Conservation (phyloP, 2,113 vertebrate genomes). For the Phyllopteryx taeniolatus region DNA sequence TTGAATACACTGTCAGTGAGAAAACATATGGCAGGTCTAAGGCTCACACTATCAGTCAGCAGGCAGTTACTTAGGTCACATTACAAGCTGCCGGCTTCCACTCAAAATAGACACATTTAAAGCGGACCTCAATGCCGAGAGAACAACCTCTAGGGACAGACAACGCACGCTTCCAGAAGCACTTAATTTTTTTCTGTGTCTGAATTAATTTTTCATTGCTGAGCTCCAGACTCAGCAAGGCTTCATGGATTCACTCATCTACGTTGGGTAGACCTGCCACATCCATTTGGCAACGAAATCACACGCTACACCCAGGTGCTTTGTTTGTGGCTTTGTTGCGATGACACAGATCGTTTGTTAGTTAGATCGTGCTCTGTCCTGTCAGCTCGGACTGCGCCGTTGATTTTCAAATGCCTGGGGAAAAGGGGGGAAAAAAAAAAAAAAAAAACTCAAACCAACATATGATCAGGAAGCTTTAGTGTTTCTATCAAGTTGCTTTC, state of each 20-base stretch:
- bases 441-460: slow-evolving; percentile 47
- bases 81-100: slow-evolving; percentile 75
- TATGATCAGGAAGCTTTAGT: slow-evolving; percentile 37
- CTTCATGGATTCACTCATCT: slow-evolving; percentile 78
- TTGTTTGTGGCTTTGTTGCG: slow-evolving; percentile 46
- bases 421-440: slow-evolving; percentile 16
- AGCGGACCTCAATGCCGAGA: slow-evolving; percentile 76
- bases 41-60: slow-evolving; percentile 52
- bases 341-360: slow-evolving; percentile 52
- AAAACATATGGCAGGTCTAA: slow-evolving; percentile 53
- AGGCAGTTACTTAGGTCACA: slow-evolving; percentile 78
- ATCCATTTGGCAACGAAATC: slow-evolving; percentile 66
- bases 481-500: slow-evolving; percentile 18
- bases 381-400: slow-evolving; percentile 47
- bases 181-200: slow-evolving; percentile 79
- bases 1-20: slow-evolving; percentile 23
- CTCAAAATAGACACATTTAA: slow-evolving; percentile 79
- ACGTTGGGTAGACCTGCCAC: slow-evolving; percentile 62
- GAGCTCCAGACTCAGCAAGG: slow-evolving; percentile 69
- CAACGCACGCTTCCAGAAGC: slow-evolving; percentile 78
- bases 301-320: slow-evolving; percentile 73
- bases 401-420: slow-evolving; percentile 53
- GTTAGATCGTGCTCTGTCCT: slow-evolving; percentile 57
- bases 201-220: slow-evolving; percentile 87
- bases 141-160: slow-evolving; percentile 77